Evolutionary conservation across 2,113 vertebrate species (phyloP), one percentile per base, ranked within the genome.

Genomic region (Orthonyx spaldingii): DNA sequence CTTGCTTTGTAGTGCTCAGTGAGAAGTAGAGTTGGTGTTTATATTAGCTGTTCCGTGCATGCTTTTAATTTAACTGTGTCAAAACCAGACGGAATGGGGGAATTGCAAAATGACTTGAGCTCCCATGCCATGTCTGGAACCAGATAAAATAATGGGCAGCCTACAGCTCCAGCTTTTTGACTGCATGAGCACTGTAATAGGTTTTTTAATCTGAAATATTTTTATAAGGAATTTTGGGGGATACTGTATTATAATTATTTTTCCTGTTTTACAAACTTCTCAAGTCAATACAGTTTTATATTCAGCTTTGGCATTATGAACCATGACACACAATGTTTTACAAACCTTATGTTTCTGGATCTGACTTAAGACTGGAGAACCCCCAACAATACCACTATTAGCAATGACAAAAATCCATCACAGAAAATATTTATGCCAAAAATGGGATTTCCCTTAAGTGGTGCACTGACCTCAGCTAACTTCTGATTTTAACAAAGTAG

Each of bases 1-100:
- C 57, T 96, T 83, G 47, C 60, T 95, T 93, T 20, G 22, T 75
- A 18, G 90, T 96, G 65, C 95, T 98, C 92, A 92, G 46, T 46
- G 84, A 91, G 69, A 93, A 78, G 70, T 86, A 92, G 61, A 84
- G 32, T 77, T 94, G 39, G 44, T 74, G 60, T 59, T 94, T 95
- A 35, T 16, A 75, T 64, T 61, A 92, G 56, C 68, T 97, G 68
- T 92, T 93, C 47, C n/a, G 21, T 89, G 21, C 32, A 55, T 82
- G 78, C 27, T 92, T 96, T 79, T 92, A 53, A 82, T 85, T 79
- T 85, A 91, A 61, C 37, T 39, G 37, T 72, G 32, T 24, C 41
- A 52, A 90, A 94, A 93, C 66, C 44, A 96, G 87, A n/a, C 60
- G 89, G 37, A 86, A 89, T 49, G 33, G 18, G 77, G 24, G 4